phyloP scores from a whole-genome alignment of 2,888 invertebrate species.

The Tenthredo mesomela region DNA sequence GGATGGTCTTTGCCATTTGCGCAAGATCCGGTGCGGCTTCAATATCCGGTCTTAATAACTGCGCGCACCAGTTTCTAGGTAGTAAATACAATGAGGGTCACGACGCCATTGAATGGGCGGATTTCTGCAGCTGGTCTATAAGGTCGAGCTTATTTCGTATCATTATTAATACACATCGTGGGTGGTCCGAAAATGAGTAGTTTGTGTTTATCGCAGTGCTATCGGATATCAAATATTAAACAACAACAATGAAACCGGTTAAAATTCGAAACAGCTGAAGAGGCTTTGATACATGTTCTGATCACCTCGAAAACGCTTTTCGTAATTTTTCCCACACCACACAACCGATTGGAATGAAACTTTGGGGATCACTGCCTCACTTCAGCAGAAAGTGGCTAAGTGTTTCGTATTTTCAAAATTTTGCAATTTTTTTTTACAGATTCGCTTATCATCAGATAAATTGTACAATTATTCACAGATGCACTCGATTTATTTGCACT shows the following conservation, averaged over 20 bases:
- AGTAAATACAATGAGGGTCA: background rate
- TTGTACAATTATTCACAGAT: no score
- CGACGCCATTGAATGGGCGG: background rate
- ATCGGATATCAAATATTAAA: no score
- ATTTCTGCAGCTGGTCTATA: background rate
- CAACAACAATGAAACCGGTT: no score
- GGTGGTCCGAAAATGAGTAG: background rate
- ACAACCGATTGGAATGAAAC: background rate
- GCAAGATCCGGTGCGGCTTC: constrained; percentile 33
- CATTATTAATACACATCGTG: background rate
- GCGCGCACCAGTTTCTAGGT: background rate
- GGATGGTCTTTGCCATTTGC: constrained; percentile 27
- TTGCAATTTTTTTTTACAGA: no score
- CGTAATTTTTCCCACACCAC: background rate
- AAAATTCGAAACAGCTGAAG: no score
- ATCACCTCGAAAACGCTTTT: no score
- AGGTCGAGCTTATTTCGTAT: background rate
- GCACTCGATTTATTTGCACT: no score
- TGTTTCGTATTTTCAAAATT: no score
- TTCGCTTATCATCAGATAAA: no score
- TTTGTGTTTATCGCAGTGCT: background rate
- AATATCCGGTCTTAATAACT: constrained; percentile 43
- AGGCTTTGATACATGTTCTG: no score
- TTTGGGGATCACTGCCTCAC: background rate
- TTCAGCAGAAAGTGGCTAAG: no score